A percentile compares a stretch with the other conserved stretches of the same genome.
Conservation (phyloP, 2,797 vertebrate species). For the Hoplostethus mediterraneus region DNA sequence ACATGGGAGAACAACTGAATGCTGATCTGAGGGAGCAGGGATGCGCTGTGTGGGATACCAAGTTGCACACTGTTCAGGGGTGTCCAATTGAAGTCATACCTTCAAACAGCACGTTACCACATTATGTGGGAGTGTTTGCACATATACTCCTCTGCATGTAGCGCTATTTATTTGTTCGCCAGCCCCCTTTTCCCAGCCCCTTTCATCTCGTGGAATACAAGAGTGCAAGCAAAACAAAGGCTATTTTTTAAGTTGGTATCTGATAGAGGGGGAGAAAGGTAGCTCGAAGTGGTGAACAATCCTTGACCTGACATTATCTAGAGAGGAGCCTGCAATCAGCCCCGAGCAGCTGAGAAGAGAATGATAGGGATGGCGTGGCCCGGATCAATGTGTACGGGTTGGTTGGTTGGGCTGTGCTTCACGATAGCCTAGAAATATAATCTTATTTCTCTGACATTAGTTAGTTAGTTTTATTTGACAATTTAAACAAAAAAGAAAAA, state of each 20-base stretch:
- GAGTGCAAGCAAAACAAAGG: slow-evolving; percentile 22
- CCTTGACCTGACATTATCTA: slow-evolving; percentile 50
- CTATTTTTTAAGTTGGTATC: slow-evolving; percentile 40
- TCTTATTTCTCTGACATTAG: background rate
- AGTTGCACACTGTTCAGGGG: slow-evolving; percentile 67
- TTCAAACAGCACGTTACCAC: slow-evolving; percentile 81
- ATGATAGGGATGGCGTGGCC: slow-evolving; percentile 7
- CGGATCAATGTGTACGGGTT: background rate
- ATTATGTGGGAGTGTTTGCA: slow-evolving; percentile 82
- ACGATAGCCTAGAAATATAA: background rate
- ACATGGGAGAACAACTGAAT: slow-evolving; percentile 69
- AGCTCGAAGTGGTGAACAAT: slow-evolving; percentile 57
- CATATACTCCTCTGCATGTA: slow-evolving; percentile 71
- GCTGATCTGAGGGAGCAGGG: slow-evolving; percentile 75
- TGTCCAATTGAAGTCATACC: slow-evolving; percentile 80
- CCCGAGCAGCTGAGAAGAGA: slow-evolving; percentile 21
- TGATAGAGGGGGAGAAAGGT: slow-evolving; percentile 37
- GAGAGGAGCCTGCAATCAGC: slow-evolving; percentile 50
- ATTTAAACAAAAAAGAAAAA: too few relatives aligned
- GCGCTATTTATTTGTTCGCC: slow-evolving; percentile 69
- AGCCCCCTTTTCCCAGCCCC: slow-evolving; percentile 24
- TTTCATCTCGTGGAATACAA: slow-evolving; percentile 49
- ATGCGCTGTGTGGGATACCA: slow-evolving; percentile 77
- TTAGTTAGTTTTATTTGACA: too few relatives aligned
- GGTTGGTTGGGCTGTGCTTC: background rate